Percentiles rank a stretch among this genome's conserved stretches.
phyloP scores from a whole-genome alignment of 1,140 invertebrate genomes.

The Druon quercuslanigerum region DNA sequence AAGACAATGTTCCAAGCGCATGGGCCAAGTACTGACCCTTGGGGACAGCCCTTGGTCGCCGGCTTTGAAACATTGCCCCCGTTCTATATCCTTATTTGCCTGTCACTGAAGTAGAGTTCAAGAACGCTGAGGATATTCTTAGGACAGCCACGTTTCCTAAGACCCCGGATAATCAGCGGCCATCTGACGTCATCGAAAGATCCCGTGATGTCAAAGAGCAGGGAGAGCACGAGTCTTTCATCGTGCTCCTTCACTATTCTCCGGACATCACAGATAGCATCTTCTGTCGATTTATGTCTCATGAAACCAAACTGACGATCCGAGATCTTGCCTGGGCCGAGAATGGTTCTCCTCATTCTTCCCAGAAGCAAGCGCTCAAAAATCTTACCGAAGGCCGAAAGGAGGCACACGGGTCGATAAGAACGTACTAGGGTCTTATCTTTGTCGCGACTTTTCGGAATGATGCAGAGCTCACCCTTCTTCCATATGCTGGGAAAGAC shows the following conservation, averaged over 20 bases:
- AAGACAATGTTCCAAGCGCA: too few species aligned
- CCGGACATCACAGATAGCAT: neutral
- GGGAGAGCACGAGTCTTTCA: neutral
- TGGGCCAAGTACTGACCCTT: too few species aligned
- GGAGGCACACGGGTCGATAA: too few species aligned
- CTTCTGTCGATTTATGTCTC: neutral
- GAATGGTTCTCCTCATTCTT: too few species aligned
- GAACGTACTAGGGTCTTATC: too few species aligned
- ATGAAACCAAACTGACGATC: neutral
- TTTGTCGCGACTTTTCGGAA: too few species aligned
- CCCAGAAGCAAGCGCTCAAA: too few species aligned
- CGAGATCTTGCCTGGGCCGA: too few species aligned
- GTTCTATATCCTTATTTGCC: neutral
- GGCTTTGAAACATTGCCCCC: neutral
- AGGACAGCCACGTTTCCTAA: neutral
- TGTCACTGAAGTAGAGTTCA: neutral
- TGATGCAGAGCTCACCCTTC: too few species aligned
- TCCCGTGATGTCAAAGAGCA: neutral
- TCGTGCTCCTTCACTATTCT: neutral
- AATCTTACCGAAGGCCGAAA: too few species aligned
- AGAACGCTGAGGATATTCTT: neutral
- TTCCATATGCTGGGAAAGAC: neutral
- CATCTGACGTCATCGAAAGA: neutral
- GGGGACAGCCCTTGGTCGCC: too few species aligned
- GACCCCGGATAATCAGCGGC: neutral